phyloP scores from a whole-genome alignment of 2,888 invertebrate species.

The Conus canariensis region DNA sequence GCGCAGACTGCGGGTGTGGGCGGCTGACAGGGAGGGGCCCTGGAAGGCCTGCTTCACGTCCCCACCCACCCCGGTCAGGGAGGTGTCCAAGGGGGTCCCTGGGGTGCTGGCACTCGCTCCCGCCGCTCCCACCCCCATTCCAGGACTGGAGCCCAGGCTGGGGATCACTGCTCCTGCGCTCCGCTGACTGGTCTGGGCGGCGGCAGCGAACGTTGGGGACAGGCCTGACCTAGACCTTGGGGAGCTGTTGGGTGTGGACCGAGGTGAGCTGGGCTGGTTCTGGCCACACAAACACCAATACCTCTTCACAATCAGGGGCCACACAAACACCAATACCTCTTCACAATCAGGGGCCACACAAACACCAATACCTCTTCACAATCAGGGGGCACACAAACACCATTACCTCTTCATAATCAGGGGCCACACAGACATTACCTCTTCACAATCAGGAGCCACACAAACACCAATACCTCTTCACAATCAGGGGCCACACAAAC shows the following conservation, averaged over 20 bases:
- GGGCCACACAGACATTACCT: too few relatives aligned
- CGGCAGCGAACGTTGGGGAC: conserved; percentile 65
- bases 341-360: too few relatives aligned
- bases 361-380: too few relatives aligned
- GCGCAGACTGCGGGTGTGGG: conserved; percentile 68
- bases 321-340: not conserved
- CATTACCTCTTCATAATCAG: too few relatives aligned
- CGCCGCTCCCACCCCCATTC: conserved; percentile 37
- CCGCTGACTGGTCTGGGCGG: conserved; percentile 44
- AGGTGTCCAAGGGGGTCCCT: conserved; percentile 71
- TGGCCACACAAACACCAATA: conserved; percentile 50
- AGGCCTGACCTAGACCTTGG: conserved; percentile 66
- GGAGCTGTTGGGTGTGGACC: conserved; percentile 73
- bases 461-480: too few relatives aligned
- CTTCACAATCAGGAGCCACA: too few relatives aligned
- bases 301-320: not conserved
- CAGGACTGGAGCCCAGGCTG: conserved; percentile 33
- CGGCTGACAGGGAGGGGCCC: conserved; percentile 43
- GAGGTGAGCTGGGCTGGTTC: conserved; percentile 75
- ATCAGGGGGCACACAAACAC: too few relatives aligned
- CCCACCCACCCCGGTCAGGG: conserved; percentile 75
- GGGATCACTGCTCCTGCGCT: conserved; percentile 38
- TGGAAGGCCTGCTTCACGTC: conserved; percentile 81
- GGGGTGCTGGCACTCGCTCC: conserved; percentile 66
- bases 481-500: too few relatives aligned